Evolutionary conservation across 2,113 vertebrate species (phyloP).

Genomic region (Lagenorhynchus albirostris): DNA sequence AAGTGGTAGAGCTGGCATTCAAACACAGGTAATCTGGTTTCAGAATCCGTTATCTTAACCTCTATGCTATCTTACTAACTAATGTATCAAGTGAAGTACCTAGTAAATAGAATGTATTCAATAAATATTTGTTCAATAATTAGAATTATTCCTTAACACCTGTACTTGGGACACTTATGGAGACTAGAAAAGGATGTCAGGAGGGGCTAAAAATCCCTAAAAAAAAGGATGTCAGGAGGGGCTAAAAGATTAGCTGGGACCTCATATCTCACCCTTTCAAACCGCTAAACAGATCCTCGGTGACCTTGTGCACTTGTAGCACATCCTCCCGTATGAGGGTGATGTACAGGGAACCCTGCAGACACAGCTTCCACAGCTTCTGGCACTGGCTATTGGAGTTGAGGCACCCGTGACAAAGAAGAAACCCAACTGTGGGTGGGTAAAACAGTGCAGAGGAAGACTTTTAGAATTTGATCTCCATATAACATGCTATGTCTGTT

Average conservation of each 20-base stretch:
- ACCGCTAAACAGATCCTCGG: conserved; percentile 88
- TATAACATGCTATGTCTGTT: background rate
- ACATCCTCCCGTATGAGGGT: conserved; percentile 90
- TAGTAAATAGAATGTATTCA: background rate
- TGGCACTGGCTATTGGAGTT: conserved; percentile 83
- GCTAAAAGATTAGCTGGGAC: background rate
- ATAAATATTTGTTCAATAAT: conserved; percentile 25
- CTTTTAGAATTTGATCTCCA: background rate
- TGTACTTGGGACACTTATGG: background rate
- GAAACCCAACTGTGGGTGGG: conserved; percentile 88
- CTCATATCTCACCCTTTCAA: conserved; percentile 87
- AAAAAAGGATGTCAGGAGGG: background rate
- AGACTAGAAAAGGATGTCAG: background rate
- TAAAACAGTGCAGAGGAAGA: background rate
- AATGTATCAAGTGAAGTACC: background rate
- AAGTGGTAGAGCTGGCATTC: background rate
- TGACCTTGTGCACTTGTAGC: conserved; percentile 90
- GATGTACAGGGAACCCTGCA: conserved; percentile 89
- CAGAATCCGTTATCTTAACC: background rate
- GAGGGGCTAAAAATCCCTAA: background rate
- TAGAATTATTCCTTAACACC: conserved; percentile 28
- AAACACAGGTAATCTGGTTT: background rate
- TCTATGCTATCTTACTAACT: background rate
- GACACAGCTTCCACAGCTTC: conserved; percentile 91
- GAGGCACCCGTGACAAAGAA: conserved; percentile 91